A percentile compares a stretch with the other conserved stretches of the same genome.
Evolutionary conservation across 2,888 invertebrate species (phyloP).

Genomic region (Drepana falcataria): DNA sequence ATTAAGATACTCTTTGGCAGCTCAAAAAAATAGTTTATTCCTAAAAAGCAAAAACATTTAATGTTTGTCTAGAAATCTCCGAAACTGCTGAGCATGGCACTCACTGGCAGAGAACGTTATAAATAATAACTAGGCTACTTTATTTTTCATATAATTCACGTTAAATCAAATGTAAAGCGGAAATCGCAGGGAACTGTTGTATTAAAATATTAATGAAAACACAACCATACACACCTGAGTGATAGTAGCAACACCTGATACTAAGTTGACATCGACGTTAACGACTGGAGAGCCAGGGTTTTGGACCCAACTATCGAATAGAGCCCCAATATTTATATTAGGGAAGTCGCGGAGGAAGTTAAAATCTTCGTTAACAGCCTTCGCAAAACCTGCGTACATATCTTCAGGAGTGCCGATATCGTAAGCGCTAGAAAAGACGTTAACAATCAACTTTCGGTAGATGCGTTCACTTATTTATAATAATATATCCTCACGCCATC

Average conservation of each 20-base stretch:
- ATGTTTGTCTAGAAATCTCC: no score
- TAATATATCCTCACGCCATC: no score
- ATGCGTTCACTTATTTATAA: neutral
- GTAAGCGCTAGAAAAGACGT: slow-evolving; percentile 42
- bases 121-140: no score
- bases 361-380: slow-evolving; percentile 45
- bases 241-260: slow-evolving; percentile 41
- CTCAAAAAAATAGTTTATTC: no score
- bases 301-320: slow-evolving; percentile 81
- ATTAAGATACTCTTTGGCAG: no score
- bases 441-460: slow-evolving; percentile 1
- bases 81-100: no score
- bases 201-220: neutral
- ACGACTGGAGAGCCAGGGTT: slow-evolving; percentile 80
- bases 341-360: slow-evolving; percentile 35
- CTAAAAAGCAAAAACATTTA: no score
- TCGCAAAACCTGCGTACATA: slow-evolving; percentile 54
- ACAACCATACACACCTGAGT: slow-evolving; percentile 48
- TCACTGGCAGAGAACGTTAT: no score
- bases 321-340: slow-evolving; percentile 43
- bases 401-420: slow-evolving; percentile 49
- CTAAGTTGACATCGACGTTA: slow-evolving; percentile 60
- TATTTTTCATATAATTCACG: no score
- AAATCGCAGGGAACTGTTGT: no score
- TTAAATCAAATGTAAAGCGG: no score